A percentile compares a stretch with the other conserved stretches of the same genome.
These are phyloP conservation scores for Lissocephala sabroskyi DNA, from an alignment of 2,888 invertebrate genomes.

Conservation along the genomic window DNA sequence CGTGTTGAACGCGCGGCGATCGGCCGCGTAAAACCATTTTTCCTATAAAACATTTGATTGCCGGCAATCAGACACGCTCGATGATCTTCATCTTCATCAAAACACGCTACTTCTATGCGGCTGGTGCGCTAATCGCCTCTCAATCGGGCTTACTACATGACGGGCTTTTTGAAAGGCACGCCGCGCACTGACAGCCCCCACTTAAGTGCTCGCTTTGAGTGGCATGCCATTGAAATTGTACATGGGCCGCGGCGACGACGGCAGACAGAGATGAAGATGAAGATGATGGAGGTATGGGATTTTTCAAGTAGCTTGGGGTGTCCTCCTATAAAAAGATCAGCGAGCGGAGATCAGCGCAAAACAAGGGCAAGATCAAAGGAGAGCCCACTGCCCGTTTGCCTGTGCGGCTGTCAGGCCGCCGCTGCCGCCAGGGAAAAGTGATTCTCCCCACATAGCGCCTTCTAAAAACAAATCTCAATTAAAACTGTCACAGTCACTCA, in stretches of 20 bases:
- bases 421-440: constrained; percentile 20
- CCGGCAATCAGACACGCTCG: constrained; percentile 48
- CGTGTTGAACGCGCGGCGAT: too few species aligned
- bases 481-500: constrained; percentile 66
- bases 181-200: constrained; percentile 9
- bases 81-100: constrained; percentile 61
- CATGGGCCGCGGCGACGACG: too few species aligned
- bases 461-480: constrained; percentile 59
- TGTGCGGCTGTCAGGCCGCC: constrained; percentile 10
- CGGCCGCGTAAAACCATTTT: too few species aligned
- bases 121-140: constrained; percentile 59
- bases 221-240: constrained; percentile 36
- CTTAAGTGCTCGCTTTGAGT: constrained; percentile 54
- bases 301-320: constrained; percentile 35
- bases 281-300: background rate
- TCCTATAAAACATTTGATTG: constrained; percentile 57
- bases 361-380: too few species aligned
- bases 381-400: background rate
- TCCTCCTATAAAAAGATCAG: constrained; percentile 33
- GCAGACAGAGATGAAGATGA: too few species aligned
- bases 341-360: constrained; percentile 11
- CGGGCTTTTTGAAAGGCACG: constrained; percentile 10
- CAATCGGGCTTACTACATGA: constrained; percentile 41
- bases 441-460: constrained; percentile 21
- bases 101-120: constrained; percentile 58